These are phyloP conservation scores for Odontamblyopus lacepedii DNA, from an alignment of 2,797 vertebrate species.

Conservation along the genomic window DNA sequence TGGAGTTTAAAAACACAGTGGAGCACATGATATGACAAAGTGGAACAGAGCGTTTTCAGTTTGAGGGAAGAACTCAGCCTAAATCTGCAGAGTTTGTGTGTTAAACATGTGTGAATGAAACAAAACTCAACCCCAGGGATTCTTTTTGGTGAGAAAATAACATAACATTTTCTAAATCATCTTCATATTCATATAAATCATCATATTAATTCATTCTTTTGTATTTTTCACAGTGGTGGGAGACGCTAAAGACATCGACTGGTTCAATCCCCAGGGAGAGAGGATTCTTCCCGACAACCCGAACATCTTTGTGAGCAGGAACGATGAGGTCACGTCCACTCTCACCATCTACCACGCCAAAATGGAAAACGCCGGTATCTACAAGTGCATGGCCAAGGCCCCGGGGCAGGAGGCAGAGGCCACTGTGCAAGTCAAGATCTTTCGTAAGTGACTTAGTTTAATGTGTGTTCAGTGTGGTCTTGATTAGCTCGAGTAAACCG, in stretches of 20 bases:
- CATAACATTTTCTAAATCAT: too few relatives aligned
- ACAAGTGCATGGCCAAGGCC: slow-evolving; percentile 89
- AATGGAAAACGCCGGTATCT: slow-evolving; percentile 91
- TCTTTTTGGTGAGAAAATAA: too few relatives aligned
- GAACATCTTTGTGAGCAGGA: slow-evolving; percentile 85
- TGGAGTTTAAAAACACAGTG: too few relatives aligned
- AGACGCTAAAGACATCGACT: slow-evolving; percentile 92
- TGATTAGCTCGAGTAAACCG: neutral
- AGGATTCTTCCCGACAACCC: slow-evolving; percentile 85
- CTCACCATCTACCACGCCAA: slow-evolving; percentile 95
- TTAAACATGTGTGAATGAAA: too few relatives aligned
- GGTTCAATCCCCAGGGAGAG: slow-evolving; percentile 91
- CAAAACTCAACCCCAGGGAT: too few relatives aligned
- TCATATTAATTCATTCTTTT: neutral
- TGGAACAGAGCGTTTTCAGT: too few relatives aligned
- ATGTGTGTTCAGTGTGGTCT: neutral
- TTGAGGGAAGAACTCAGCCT: too few relatives aligned
- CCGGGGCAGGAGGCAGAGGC: slow-evolving; percentile 86
- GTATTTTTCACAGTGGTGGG: slow-evolving; percentile 80
- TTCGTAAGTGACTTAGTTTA: slow-evolving; percentile 82
- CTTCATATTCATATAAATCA: too few relatives aligned
- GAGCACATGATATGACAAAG: too few relatives aligned
- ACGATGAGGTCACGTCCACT: slow-evolving; percentile 84
- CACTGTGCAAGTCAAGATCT: slow-evolving; percentile 93
- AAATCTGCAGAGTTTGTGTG: too few relatives aligned